Conservation (phyloP, 1,140 invertebrate species). For the Agraylea sexmaculata region DNA sequence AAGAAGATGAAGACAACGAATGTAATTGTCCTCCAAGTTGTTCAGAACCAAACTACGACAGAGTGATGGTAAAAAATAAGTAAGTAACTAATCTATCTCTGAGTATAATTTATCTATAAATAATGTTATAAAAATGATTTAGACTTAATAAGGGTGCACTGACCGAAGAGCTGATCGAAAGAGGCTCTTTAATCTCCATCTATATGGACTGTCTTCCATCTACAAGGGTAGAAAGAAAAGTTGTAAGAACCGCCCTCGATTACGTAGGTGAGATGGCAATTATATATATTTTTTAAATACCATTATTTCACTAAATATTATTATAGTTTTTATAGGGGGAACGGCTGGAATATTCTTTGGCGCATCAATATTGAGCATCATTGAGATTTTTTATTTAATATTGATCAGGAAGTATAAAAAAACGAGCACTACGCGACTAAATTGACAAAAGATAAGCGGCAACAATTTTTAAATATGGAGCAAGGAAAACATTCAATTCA, state of each 20-base stretch:
- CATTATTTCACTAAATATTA: slow-evolving; percentile 7
- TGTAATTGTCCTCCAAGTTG: slow-evolving; percentile 35
- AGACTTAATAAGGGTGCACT: slow-evolving; percentile 15
- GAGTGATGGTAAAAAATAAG: slow-evolving; percentile 27
- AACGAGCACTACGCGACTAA: too few relatives aligned
- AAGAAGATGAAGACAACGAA: slow-evolving; percentile 14
- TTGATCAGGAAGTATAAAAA: slow-evolving; percentile 22
- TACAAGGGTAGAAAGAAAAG: slow-evolving; percentile 31
- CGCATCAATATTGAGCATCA: slow-evolving; percentile 40
- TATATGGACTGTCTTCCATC: slow-evolving; percentile 32
- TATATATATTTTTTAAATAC: background rate
- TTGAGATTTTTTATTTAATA: slow-evolving; percentile 41
- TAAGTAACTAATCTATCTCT: slow-evolving; percentile 16
- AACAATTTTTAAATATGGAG: too few relatives aligned
- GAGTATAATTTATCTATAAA: slow-evolving; percentile 1
- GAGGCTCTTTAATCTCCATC: slow-evolving; percentile 23
- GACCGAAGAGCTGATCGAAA: slow-evolving; percentile 17
- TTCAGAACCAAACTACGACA: slow-evolving; percentile 31
- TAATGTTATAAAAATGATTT: slow-evolving; percentile 4
- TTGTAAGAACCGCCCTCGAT: slow-evolving; percentile 33
- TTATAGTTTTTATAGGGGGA: slow-evolving; percentile 43
- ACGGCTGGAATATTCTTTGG: slow-evolving; percentile 45
- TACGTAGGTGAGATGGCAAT: slow-evolving; percentile 30
- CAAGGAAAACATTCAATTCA: too few relatives aligned
- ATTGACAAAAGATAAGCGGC: too few relatives aligned